phyloP scores from a whole-genome alignment of 2,113 vertebrate species.

The Lampris incognitus region DNA sequence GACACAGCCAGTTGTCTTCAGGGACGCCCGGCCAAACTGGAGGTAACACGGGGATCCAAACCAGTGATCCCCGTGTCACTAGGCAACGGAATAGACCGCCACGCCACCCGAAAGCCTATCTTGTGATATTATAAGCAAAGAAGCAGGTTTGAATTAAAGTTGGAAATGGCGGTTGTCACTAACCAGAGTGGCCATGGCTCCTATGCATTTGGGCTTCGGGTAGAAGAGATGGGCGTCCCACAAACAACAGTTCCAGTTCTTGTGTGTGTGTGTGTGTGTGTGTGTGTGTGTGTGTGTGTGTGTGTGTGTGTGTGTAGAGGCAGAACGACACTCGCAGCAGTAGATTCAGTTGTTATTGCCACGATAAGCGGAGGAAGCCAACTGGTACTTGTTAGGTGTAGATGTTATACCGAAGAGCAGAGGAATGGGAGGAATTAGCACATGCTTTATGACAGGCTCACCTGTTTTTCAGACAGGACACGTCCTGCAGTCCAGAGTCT shows the following conservation, averaged over 20 bases:
- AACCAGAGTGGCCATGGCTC: slow-evolving; percentile 28
- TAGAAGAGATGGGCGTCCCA: slow-evolving; percentile 30
- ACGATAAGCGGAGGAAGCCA: slow-evolving; percentile 44
- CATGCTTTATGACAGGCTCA: slow-evolving; percentile 23
- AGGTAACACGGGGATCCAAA: no score
- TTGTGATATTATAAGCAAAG: background rate
- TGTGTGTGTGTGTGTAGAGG: background rate
- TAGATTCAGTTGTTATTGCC: slow-evolving; percentile 49
- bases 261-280: no score
- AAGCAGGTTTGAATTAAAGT: background rate
- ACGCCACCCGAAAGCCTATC: no score
- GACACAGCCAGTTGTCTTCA: no score
- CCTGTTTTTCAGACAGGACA: slow-evolving; percentile 21
- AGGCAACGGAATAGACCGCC: no score
- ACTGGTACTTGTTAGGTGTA: slow-evolving; percentile 44
- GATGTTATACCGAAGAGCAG: slow-evolving; percentile 32
- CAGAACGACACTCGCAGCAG: slow-evolving; percentile 39
- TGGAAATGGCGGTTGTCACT: slow-evolving; percentile 24
- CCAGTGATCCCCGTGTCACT: no score
- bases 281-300: no score
- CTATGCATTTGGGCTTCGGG: slow-evolving; percentile 4
- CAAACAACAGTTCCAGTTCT: slow-evolving; percentile 44
- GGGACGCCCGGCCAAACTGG: no score
- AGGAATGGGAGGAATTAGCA: slow-evolving; percentile 63
- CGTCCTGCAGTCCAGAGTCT: slow-evolving; percentile 24